Base-by-base conservation (phyloP, 2,888 invertebrate genomes). In the Homarus gammarus region DNA sequence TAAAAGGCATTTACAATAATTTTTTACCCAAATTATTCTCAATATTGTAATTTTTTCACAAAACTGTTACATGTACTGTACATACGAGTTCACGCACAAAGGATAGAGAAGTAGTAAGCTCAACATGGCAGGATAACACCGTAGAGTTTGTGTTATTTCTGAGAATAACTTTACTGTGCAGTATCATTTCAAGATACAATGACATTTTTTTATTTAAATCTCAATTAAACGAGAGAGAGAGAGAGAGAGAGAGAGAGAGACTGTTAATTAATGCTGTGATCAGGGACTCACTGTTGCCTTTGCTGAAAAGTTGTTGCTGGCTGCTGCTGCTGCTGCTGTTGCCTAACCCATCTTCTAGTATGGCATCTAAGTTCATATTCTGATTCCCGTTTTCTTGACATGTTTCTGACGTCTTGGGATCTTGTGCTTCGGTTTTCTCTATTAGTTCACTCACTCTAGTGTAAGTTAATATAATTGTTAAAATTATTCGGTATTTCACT, bases 231-330 rank as follows among this genome's bases (percentile, higher is more conserved):
- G 8, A 44, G 12, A 44, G 5, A 44, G 6, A 49, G 49, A 68
- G 22, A 1, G 49, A 49, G 49, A 49, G 15, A 12, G 49, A 49
- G 5, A 44, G 12, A 56, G 22, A 22, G 56, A 1, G 1, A n/a
- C 64, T n/a, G 1, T 61, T 51, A 18, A 56, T 0, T 73, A 33
- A 36, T 79, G 56, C 18, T 56, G 36, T 27, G 12, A 56, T 36
- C 36, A 5, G 10, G 22, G 27, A 6, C 73, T 84, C 31, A 84
- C 83, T 51, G 3, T 1, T 77, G 40, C 40, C 40, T 27, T 44
- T 77, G 27, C 10, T 70, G 51, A 36, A 70, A n/a, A 86, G 70
- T 18, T 72, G 64, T 51, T 49, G 70, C 49, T 79, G 75, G 36
- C 79, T 79, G 18, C 40, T 72, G 72, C 27, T n/a, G 8, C n/a